Evolutionary conservation across 1,140 invertebrate species (phyloP), one percentile per base, ranked within the genome.

Genomic region (Monomorium pharaonis): DNA sequence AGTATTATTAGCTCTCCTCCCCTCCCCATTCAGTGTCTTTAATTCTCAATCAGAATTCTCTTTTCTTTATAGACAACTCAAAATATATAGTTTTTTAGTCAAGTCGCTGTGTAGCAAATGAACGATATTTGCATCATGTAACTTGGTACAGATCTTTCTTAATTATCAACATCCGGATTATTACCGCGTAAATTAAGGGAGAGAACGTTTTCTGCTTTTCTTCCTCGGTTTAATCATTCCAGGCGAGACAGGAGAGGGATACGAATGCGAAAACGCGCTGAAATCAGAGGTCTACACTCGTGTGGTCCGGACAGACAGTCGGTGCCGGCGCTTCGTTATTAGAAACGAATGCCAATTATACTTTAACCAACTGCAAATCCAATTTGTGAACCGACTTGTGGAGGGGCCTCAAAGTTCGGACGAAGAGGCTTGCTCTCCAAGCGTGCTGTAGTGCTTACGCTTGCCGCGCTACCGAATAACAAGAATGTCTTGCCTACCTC

Each of bases 331-430:
- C 86, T 92, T 93, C 92, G 91, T 93, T 94, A 94, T 91, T 91
- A 92, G 91, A 92, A 93, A 92, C 89, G 92, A 94, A 93, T 92
- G 92, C 93, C 94, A 94, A 94, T 94, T 94, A 94, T 93, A 93
- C 90, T 94, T 93, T 92, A 93, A 93, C 91, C 91, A 90, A 92
- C 89, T 91, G 87, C 80, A 89, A 92, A 89, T 94, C 93, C 94
- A 94, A 94, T 94, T 94, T 94, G 93, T 91, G 91, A 92, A 84
- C 80, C 90, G 91, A 91, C 77, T 86, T 91, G 80, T 94, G 78
- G 86, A 94, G 94, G 90, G 91, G 92, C 85, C 91, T 93, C 91
- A 91, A 94, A 94, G 90, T 94, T 94, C 85, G 91, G 88, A 91
- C 92, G 90, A 92, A 92, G 91, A 89, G 92, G 91, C 88, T 91